Conservation (phyloP, 2,113 vertebrate genomes). For the Hemiprocne comata region DNA sequence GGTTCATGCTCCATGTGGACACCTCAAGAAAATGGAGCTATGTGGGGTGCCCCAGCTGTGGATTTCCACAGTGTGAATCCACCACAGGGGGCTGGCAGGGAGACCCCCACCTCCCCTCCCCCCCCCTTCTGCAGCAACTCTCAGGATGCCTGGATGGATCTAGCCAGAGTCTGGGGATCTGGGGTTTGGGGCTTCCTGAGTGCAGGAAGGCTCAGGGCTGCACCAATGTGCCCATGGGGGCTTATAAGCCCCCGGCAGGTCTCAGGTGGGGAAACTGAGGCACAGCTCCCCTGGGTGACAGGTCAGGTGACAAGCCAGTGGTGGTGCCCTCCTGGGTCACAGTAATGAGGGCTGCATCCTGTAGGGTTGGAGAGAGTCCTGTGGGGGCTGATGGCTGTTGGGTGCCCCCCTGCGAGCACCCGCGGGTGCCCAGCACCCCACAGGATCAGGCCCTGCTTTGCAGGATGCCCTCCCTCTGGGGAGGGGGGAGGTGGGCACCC, state of each 20-base stretch:
- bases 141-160: not conserved
- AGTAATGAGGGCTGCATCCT: accelerated
- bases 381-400: accelerated
- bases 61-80: not conserved
- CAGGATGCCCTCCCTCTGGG: no score
- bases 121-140: not conserved
- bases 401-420: accelerated
- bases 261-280: not conserved
- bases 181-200: not conserved
- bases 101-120: no score
- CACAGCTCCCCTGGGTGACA: not conserved
- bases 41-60: no score
- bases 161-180: not conserved
- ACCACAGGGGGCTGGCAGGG: no score
- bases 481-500: not conserved
- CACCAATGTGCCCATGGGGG: no score
- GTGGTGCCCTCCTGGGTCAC: not conserved
- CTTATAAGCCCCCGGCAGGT: accelerated
- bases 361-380: accelerated
- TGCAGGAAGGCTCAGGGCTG: not conserved
- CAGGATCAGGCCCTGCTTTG: not conserved
- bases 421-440: accelerated
- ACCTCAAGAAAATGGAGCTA: accelerated
- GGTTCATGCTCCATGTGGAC: accelerated
- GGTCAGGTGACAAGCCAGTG: accelerated